Evolutionary conservation across 2,113 vertebrate species (phyloP).

Genomic region (Cavia aperea): DNA sequence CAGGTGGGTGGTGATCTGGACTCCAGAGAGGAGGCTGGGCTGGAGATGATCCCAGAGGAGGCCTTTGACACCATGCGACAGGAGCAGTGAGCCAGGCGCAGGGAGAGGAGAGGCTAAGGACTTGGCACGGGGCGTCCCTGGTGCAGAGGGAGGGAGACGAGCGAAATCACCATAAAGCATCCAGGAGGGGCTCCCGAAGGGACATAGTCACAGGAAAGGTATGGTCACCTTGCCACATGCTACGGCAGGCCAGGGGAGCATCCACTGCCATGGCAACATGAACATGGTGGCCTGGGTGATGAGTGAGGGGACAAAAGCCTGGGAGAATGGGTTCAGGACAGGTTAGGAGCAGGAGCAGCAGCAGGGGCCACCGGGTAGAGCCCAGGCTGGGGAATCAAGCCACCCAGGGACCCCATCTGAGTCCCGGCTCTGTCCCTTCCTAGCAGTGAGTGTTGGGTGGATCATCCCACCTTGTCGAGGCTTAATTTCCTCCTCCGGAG

Average conservation of each 20-base stretch:
- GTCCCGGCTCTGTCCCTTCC: not conserved
- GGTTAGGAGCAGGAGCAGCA: not conserved
- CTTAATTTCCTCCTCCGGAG: not conserved
- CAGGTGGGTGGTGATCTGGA: not conserved
- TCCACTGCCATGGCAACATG: fast-evolving
- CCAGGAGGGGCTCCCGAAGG: not conserved
- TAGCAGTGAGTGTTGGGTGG: not conserved
- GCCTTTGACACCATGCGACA: not conserved
- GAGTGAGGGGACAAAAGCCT: not conserved
- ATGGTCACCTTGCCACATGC: not conserved
- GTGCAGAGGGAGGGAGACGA: not conserved
- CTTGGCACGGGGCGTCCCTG: not conserved
- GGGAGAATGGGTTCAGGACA: fast-evolving
- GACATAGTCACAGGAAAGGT: not conserved
- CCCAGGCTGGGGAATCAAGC: not conserved
- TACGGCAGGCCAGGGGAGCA: not conserved
- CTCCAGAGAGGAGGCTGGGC: not conserved
- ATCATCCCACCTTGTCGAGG: not conserved
- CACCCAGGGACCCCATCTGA: not conserved
- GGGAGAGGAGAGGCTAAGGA: not conserved
- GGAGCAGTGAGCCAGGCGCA: not conserved
- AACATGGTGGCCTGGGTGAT: fast-evolving
- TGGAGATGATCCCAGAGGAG: not conserved
- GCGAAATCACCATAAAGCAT: not conserved
- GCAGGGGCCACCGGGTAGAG: not conserved